Evolutionary conservation across 2,888 invertebrate genomes (phyloP), one percentile per base, ranked within the genome.

Genomic region (Rapana venosa): DNA sequence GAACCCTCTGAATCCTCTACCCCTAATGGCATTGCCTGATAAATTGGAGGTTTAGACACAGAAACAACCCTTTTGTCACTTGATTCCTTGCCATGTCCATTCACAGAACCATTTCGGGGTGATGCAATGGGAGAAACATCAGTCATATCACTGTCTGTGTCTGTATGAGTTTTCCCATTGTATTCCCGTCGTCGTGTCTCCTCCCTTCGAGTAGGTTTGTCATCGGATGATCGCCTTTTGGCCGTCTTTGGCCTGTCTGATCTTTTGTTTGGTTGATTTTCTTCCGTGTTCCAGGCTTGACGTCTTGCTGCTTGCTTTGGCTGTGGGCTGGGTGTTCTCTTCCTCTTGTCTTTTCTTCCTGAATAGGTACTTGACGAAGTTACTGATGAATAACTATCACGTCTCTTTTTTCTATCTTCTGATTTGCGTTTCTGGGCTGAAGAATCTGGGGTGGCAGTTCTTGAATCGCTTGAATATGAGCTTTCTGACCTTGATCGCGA

Each of bases 131-230:
- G 94, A 36, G 95, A 95, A 22, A 95, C 95, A 92, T 95, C 95
- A 26, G 95, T 95, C 89, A 95, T 95, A 90, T 95, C 95, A 94
- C 94, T 95, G 91, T 95, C 94, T 87, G 94, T 94, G 84, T 92
- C 89, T 56, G 90, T 90, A 32, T 92, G 88, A 86, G 90, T 90
- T 86, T 89, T 90, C 20, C 88, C 81, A 56, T 89, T 90, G 30
- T 87, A 77, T 22, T 81, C 70, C 70, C 87, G 79, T 77, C 74
- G 87, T 22, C 87, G 58, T 22, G 81, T 70, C 70, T 36, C 83
- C 22, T 77, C 58, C 61, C 58, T 61, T 36, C 90, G 30, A 58
- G 77, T 58, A 56, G 47, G 74, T 56, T 89, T 87, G 20, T 79
- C 89, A 83, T 91, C 91, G 93, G 93, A 93, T 66, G 93, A 93